These are phyloP conservation scores for Numenius arquata DNA, from an alignment of 2,113 vertebrate species.

Conservation along the genomic window DNA sequence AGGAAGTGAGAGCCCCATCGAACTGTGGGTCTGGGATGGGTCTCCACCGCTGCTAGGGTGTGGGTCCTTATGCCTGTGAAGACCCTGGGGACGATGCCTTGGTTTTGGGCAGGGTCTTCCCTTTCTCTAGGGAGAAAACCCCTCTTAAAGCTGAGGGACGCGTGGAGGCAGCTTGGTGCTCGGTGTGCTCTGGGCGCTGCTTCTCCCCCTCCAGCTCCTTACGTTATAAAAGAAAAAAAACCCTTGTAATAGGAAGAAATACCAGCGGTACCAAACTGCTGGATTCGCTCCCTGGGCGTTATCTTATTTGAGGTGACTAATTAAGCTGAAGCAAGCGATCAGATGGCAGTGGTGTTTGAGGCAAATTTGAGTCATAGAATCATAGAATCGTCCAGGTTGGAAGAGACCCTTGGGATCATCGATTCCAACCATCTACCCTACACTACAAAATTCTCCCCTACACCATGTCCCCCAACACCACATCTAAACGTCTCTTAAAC, in stretches of 20 bases:
- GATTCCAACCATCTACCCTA: too few species aligned
- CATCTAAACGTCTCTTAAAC: too few species aligned
- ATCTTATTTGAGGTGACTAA: accelerated
- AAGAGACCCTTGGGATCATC: too few species aligned
- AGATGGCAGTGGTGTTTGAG: accelerated
- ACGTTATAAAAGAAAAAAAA: not conserved
- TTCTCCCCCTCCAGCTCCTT: not conserved
- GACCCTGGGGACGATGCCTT: accelerated
- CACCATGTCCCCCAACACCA: too few species aligned
- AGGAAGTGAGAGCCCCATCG: not conserved
- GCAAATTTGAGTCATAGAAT: too few species aligned
- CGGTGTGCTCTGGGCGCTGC: accelerated
- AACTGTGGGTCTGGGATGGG: not conserved
- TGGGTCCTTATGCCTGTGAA: not conserved
- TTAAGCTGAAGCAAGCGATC: not conserved
- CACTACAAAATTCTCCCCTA: too few species aligned
- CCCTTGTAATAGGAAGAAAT: not conserved
- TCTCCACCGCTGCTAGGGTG: accelerated
- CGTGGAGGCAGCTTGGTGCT: not conserved
- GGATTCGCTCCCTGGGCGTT: not conserved
- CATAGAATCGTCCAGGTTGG: too few species aligned
- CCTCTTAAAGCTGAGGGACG: not conserved
- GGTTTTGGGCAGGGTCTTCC: not conserved
- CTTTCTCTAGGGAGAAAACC: not conserved
- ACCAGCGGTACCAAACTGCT: not conserved